A percentile compares a stretch with the other conserved stretches of the same genome.
phyloP scores from a whole-genome alignment of 2,888 invertebrate species.

The Eledona agricola region DNA sequence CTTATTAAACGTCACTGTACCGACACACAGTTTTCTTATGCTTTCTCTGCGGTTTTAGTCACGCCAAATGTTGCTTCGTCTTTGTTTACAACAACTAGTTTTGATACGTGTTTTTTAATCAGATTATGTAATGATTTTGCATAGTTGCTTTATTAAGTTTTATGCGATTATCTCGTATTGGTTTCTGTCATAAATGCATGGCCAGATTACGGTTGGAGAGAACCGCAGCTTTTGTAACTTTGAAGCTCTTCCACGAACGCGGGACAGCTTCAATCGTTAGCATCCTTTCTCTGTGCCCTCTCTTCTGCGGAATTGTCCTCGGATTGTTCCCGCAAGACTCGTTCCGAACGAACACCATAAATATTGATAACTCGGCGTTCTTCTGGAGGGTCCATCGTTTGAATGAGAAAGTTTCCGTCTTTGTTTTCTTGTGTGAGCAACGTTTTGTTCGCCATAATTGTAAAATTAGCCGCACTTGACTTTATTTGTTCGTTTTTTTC shows the following conservation, averaged over 20 bases:
- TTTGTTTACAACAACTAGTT: constrained; percentile 14
- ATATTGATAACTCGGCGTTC: constrained; percentile 35
- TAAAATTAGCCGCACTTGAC: too few relatives aligned
- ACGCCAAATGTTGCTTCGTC: constrained; percentile 36
- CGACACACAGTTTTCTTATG: constrained; percentile 46
- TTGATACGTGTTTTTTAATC: background rate
- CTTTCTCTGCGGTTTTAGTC: constrained; percentile 42
- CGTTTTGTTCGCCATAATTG: too few relatives aligned
- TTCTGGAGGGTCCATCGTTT: constrained; percentile 27
- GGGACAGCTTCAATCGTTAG: constrained; percentile 15
- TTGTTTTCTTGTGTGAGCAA: too few relatives aligned
- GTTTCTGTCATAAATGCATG: constrained; percentile 12
- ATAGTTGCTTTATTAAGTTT: constrained; percentile 16
- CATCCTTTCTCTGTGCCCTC: constrained; percentile 17
- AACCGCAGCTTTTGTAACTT: constrained; percentile 5
- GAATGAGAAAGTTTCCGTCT: constrained; percentile 13
- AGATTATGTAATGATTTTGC: background rate
- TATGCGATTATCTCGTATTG: constrained; percentile 11
- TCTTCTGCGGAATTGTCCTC: constrained; percentile 25
- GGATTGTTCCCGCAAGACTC: constrained; percentile 35
- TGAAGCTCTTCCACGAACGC: constrained; percentile 3
- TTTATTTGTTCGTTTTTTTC: constrained; percentile 9
- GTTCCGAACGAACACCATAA: constrained; percentile 31
- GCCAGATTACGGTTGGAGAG: constrained; percentile 11
- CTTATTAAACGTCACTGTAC: constrained; percentile 42